Evolutionary conservation across 2,888 invertebrate species (phyloP).

Genomic region (Dugesia japonica): DNA sequence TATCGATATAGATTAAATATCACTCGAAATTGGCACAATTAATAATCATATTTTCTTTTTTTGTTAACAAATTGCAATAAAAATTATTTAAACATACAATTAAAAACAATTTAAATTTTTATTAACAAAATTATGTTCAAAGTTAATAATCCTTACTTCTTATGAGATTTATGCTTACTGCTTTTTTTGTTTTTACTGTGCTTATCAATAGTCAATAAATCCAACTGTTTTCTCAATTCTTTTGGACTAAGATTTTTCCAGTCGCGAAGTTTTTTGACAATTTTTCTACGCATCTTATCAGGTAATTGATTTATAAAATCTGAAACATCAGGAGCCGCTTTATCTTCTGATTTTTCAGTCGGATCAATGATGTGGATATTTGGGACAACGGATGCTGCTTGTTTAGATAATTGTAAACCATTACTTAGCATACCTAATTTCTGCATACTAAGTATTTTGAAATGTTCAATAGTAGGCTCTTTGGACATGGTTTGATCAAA

Average conservation of each 20-base stretch:
- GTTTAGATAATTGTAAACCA: slow-evolving; percentile 4
- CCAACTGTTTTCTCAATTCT: neutral
- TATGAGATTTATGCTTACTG: too few species aligned
- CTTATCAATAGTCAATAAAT: neutral
- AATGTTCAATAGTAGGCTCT: neutral
- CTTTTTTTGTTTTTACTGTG: neutral
- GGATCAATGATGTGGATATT: neutral
- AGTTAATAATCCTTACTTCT: too few species aligned
- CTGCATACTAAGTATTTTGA: neutral
- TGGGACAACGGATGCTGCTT: neutral
- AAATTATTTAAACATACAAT: too few species aligned
- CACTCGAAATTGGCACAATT: too few species aligned
- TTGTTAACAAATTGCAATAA: too few species aligned
- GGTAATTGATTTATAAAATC: neutral
- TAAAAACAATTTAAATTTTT: too few species aligned
- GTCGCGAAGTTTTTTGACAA: neutral
- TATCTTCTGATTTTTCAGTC: neutral
- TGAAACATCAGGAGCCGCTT: neutral
- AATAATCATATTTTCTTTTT: too few species aligned
- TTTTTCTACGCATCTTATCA: neutral
- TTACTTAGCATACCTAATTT: neutral
- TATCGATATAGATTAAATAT: too few species aligned
- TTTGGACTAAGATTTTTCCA: neutral
- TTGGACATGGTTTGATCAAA: slow-evolving; percentile 47
- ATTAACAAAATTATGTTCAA: too few species aligned